Evolutionary conservation across 2,797 vertebrate genomes (phyloP), one percentile per base, ranked within the genome.

Genomic region (Mallotus villosus): DNA sequence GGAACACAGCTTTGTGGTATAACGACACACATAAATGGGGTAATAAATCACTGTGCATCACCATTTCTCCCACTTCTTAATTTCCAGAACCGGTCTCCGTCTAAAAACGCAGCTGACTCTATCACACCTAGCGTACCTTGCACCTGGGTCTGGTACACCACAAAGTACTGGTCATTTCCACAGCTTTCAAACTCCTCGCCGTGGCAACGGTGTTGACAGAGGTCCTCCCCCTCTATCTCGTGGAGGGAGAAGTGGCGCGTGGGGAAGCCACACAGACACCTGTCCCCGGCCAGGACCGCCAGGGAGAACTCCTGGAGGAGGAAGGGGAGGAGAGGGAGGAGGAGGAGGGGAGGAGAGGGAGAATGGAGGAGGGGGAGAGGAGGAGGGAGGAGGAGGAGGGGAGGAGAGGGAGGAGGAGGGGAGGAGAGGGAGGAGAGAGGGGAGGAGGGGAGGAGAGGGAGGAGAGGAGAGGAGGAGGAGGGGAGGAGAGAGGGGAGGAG

Each of bases 61-160:
- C 8, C 6, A 34, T 34, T 8, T 8, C 32, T 6, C 0, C 8
- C 8, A 34, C 32, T 34, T 34, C 32, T 7, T 27, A 27, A 62
- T 29, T 32, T 29, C 60, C 60, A 19, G 5, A 34, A 34, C 14
- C 14, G 5, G 9, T 55, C 16, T 55, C 21, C n/a, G 19, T 55
- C 17, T 55, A 19, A 55, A 4, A 17, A 19, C 14, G 4, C 53
- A 55, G 12, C 5, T 19, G 7, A 64, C 27, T n/a, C 27, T n/a
- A 29, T 11, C 32, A 63, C 14, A 27, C 12, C 14, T 11, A 37
- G 12, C 19, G 87, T 87, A 99, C 97, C 97, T 95, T 98, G 97
- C 74, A 98, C 97, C 87, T 99, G 97, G 0, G 97, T 99, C 92
- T 99, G 98, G 90, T 98, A 99, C 72, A 97, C 95, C 0, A 98